phyloP scores from a whole-genome alignment of 2,113 vertebrate species.

The Choloepus hoffmanni region DNA sequence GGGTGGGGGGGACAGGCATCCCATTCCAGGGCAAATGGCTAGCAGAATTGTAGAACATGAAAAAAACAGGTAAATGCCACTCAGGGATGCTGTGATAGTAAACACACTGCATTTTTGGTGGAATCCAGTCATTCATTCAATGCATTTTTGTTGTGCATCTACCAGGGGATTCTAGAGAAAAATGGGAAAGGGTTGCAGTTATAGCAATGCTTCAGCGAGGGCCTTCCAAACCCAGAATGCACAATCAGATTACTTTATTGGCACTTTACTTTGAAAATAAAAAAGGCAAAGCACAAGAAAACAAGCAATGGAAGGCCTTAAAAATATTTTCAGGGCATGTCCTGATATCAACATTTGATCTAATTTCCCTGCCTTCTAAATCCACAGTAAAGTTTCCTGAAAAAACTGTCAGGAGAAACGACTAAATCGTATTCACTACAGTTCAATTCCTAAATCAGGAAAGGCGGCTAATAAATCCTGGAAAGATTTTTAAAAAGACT shows the following conservation, averaged over 20 bases:
- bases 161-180: background rate
- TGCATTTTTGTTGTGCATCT: background rate
- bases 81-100: background rate
- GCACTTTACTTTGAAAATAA: background rate
- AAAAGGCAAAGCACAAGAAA: background rate
- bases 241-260: background rate
- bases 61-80: slow-evolving; percentile 46
- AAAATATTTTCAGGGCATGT: background rate
- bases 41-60: background rate
- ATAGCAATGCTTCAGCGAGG: background rate
- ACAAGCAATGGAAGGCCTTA: background rate
- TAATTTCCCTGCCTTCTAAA: slow-evolving; percentile 55
- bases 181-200: background rate
- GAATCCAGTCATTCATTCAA: background rate
- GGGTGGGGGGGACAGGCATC: background rate
- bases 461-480: background rate
- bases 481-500: slow-evolving; percentile 28
- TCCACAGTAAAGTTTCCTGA: slow-evolving; percentile 2
- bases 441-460: slow-evolving; percentile 22
- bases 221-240: background rate
- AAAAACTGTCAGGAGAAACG: slow-evolving; percentile 49
- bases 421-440: slow-evolving; percentile 25
- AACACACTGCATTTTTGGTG: background rate
- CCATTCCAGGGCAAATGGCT: background rate
- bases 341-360: background rate